Base-by-base conservation (phyloP, 2,888 invertebrate species). In the Chymomyza caudatula region DNA sequence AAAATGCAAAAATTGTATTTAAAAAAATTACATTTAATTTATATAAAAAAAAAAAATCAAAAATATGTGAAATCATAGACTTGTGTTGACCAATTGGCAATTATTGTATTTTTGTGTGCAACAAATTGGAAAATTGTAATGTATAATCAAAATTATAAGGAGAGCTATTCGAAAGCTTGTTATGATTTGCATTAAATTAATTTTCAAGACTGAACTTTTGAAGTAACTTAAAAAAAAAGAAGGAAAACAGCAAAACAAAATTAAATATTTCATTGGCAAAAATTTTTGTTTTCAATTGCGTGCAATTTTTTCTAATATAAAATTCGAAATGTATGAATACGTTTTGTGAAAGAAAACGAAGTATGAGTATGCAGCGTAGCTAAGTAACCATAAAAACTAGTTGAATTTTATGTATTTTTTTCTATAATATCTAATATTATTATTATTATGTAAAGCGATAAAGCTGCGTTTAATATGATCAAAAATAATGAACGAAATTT, bases 201-300 rank as follows among this genome's bases (percentile, higher is more conserved):
- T 84, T 80, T 86, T 67, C 20, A 86, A 80, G 80, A 80, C 80
- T 80, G 80, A 77, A 85, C 85, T 81, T 84, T 85, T 73, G 78
- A 80, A 86, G 80, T 86, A 81, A 83, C 76, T 78, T 71, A 68
- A 23, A 59, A 43, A 53, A 25, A 49, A 49, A 37, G 49, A 17
- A 59, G 60, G 13, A 68, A 49, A 25, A 51, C n/a, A 64, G 13
- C n/a, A 8, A 51, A 59, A 54, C 13, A 11, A 49, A 64, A 44
- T n/a, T 49, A 44, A 19, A 49, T 17, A 37, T 37, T 37, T 37
- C 29, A 37, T 11, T 37, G 29, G 29, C 29, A 37, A 37, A 37
- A 37, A 37, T 37, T 47, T 17, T 2, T 20, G 5, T n/a, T 25
- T 53, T n/a, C n/a, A 25, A 53, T 54, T 5, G 54, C 23, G 25